Percentiles rank a stretch among this genome's conserved stretches.
phyloP scores from a whole-genome alignment of 2,888 invertebrate genomes.

The Chrysotoxum bicinctum region DNA sequence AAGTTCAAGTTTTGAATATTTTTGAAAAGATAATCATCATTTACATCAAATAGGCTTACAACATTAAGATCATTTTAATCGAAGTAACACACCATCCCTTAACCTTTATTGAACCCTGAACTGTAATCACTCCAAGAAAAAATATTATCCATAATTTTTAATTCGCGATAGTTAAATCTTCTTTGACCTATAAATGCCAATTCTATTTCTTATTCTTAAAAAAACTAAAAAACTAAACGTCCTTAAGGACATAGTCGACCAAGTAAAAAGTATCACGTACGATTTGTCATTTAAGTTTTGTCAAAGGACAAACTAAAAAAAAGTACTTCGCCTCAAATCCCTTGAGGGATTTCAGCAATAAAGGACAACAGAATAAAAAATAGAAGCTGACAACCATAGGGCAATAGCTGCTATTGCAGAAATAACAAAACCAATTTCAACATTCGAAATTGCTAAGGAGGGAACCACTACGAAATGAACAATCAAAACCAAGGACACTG shows the following conservation, averaged over 20 bases:
- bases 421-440: constrained; percentile 24
- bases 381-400: not conserved
- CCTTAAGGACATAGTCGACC: constrained; percentile 10
- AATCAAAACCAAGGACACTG: constrained; percentile 27
- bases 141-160: not conserved
- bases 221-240: not conserved
- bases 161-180: not conserved
- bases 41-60: too few relatives aligned
- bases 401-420: constrained; percentile 8
- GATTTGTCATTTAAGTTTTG: constrained; percentile 61
- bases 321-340: constrained; percentile 18
- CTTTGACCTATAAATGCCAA: constrained; percentile 5
- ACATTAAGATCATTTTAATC: too few relatives aligned
- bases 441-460: constrained; percentile 13
- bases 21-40: too few relatives aligned
- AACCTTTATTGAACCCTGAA: too few relatives aligned
- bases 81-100: too few relatives aligned
- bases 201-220: constrained; percentile 8
- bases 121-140: not conserved
- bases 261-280: constrained; percentile 55
- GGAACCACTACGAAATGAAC: constrained; percentile 25
- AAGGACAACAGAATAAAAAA: constrained; percentile 9
- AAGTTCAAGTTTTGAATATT: too few relatives aligned
- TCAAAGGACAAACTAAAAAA: constrained; percentile 50
- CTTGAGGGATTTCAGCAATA: constrained; percentile 36